Percentiles rank a stretch among this genome's conserved stretches.
These are phyloP conservation scores for Rhingia campestris DNA, from an alignment of 2,888 invertebrate genomes.

Conservation along the genomic window DNA sequence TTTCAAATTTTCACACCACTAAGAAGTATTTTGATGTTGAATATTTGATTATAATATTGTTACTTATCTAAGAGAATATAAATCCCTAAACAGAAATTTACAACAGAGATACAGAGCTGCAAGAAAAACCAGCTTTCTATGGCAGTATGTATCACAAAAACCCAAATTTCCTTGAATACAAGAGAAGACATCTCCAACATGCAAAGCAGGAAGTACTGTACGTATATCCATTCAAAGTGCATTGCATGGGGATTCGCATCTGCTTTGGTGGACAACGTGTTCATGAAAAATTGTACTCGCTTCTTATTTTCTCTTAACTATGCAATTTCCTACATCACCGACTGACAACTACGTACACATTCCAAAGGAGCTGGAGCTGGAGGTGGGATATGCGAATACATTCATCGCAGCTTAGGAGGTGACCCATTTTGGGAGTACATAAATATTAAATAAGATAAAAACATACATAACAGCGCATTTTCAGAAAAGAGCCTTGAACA, in stretches of 20 bases:
- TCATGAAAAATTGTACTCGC: constrained; percentile 13
- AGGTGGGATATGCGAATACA: constrained; percentile 20
- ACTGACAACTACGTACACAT: constrained; percentile 43
- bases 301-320: constrained; percentile 43
- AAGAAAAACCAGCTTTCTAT: not conserved
- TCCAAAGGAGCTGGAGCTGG: not conserved
- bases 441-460: constrained; percentile 42
- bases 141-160: not conserved
- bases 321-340: constrained; percentile 45
- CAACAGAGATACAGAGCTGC: not conserved
- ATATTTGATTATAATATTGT: no score
- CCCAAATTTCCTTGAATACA: constrained; percentile 4
- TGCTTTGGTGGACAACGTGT: constrained; percentile 26
- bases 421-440: constrained; percentile 36
- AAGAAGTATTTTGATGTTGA: no score
- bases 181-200: constrained; percentile 18
- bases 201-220: constrained; percentile 21
- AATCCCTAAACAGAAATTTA: not conserved
- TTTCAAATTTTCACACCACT: no score
- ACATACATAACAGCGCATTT: not conserved
- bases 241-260: constrained; percentile 50
- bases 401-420: constrained; percentile 28
- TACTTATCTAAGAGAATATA: no score
- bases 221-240: constrained; percentile 23
- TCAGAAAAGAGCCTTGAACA: not conserved